These are phyloP conservation scores for Ochotona princeps DNA, from an alignment of 2,113 vertebrate genomes.

Conservation along the genomic window DNA sequence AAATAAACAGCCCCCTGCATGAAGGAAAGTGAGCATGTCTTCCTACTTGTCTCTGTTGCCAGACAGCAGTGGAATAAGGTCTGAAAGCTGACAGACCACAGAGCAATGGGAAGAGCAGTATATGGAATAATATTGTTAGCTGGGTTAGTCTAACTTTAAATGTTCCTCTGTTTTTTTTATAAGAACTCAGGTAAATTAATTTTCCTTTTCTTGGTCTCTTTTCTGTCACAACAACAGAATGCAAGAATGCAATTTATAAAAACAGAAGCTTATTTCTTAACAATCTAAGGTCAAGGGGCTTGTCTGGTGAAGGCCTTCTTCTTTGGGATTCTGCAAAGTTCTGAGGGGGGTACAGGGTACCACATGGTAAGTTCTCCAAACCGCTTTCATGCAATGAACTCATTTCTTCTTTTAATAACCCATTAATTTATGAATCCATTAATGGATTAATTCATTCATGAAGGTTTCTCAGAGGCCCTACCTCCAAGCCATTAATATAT, in stretches of 20 bases:
- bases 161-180: neutral
- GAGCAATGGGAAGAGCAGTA: neutral
- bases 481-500: neutral
- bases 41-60: neutral
- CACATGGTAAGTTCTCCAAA: neutral
- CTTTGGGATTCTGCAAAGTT: neutral
- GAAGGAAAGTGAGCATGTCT: neutral
- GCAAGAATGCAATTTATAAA: neutral
- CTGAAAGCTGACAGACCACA: neutral
- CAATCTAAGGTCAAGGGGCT: neutral
- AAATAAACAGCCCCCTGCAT: neutral
- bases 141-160: neutral
- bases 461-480: neutral
- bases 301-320: neutral
- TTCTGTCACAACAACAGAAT: neutral
- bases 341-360: too few relatives aligned
- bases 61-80: neutral
- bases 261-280: neutral
- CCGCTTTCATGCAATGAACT: neutral
- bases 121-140: neutral
- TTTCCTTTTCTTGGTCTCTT: neutral
- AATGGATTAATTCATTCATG: neutral
- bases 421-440: neutral
- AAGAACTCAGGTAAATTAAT: neutral
- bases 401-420: neutral